Percentiles rank a stretch among this genome's conserved stretches.
These are phyloP conservation scores for Narcine bancroftii DNA, from an alignment of 2,113 vertebrate species.

Conservation along the genomic window DNA sequence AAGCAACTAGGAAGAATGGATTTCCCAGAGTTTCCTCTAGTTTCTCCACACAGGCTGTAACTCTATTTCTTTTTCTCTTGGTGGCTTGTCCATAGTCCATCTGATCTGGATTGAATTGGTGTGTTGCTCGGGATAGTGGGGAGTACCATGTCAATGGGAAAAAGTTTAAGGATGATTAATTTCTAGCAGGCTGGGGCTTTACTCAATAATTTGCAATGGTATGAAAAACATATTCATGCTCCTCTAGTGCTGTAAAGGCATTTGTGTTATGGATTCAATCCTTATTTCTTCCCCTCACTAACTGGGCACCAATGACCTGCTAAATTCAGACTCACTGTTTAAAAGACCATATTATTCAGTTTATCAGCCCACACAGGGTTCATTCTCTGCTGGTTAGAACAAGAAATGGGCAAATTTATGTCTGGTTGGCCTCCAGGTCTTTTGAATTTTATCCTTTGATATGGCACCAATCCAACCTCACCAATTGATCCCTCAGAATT, in stretches of 20 bases:
- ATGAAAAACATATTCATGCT: not conserved
- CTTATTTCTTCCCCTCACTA: not conserved
- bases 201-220: no score
- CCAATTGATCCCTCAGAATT: not conserved
- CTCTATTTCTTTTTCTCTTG: not conserved
- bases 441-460: not conserved
- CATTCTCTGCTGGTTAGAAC: not conserved
- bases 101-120: no score
- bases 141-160: no score
- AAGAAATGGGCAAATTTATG: not conserved
- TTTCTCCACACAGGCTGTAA: not conserved
- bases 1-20: not conserved
- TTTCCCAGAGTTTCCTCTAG: not conserved
- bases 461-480: not conserved
- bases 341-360: not conserved
- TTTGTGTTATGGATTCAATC: not conserved
- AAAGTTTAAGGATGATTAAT: no score
- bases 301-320: not conserved
- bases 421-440: not conserved
- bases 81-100: not conserved
- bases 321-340: not conserved
- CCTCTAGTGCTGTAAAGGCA: not conserved
- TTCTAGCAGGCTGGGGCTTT: no score
- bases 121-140: no score
- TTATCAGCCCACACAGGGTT: not conserved